Conservation (phyloP, 2,797 vertebrate genomes). For the Hydrolagus colliei region DNA sequence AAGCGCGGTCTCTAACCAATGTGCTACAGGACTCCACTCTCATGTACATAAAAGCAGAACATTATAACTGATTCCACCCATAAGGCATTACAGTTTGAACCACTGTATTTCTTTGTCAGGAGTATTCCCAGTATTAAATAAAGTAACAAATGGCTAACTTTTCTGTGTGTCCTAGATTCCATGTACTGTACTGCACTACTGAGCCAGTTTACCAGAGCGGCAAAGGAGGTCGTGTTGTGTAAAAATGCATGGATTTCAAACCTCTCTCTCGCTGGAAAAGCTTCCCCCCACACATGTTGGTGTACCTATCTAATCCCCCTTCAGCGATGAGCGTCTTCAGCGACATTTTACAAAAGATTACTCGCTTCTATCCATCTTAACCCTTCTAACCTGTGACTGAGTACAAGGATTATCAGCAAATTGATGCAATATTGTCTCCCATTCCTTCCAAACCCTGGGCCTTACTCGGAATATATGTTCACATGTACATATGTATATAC, state of each 20-base stretch:
- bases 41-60: too few relatives aligned
- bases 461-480: too few relatives aligned
- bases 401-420: neutral
- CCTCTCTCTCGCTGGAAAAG: neutral
- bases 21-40: too few relatives aligned
- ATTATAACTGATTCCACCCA: too few relatives aligned
- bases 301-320: neutral
- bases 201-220: neutral
- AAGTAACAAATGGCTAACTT: neutral
- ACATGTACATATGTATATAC: too few relatives aligned
- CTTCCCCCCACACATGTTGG: too few relatives aligned
- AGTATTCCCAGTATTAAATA: neutral
- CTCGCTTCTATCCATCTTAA: neutral
- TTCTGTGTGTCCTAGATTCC: neutral
- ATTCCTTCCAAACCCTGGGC: neutral
- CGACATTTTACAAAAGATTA: neutral
- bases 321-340: too few relatives aligned
- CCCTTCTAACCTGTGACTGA: too few relatives aligned
- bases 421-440: neutral
- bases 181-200: too few relatives aligned
- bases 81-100: neutral
- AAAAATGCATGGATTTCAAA: neutral
- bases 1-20: too few relatives aligned
- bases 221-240: neutral
- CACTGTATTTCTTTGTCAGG: neutral